These are phyloP conservation scores for Triplophysa tibetana DNA, from an alignment of 2,113 vertebrate genomes.

Conservation along the genomic window DNA sequence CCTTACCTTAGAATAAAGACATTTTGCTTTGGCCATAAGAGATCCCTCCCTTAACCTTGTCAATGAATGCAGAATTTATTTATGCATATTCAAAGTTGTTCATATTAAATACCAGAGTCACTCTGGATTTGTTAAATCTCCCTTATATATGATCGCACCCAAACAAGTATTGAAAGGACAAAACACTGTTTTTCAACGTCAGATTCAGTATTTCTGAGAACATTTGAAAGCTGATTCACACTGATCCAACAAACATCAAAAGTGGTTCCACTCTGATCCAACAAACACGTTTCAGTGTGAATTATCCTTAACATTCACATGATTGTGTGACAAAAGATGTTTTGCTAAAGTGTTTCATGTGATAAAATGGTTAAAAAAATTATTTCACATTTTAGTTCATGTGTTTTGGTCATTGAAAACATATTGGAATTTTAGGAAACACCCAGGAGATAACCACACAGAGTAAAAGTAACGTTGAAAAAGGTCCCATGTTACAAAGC, in stretches of 20 bases:
- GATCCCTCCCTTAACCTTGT: not conserved
- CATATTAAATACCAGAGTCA: not conserved
- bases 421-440: conserved; percentile 15
- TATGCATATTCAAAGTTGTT: not conserved
- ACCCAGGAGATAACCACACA: conserved; percentile 6
- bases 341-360: conserved; percentile 9
- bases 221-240: no score
- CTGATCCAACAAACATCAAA: no score
- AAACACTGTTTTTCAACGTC: conserved; percentile 35
- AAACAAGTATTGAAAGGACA: conserved; percentile 31
- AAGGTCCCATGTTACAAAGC: conserved; percentile 36
- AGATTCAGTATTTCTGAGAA: not conserved
- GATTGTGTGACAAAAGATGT: no score
- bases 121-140: conserved; percentile 24
- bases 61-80: not conserved
- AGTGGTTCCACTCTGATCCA: no score
- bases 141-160: conserved; percentile 7
- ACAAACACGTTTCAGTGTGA: no score
- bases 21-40: not conserved
- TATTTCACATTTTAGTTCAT: no score
- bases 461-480: conserved; percentile 36
- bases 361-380: not conserved
- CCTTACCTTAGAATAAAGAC: not conserved
- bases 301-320: no score
- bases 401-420: no score